A percentile compares a stretch with the other conserved stretches of the same genome.
These are phyloP conservation scores for Pterocles burchelli DNA, from an alignment of 2,113 vertebrate genomes.

Conservation along the genomic window DNA sequence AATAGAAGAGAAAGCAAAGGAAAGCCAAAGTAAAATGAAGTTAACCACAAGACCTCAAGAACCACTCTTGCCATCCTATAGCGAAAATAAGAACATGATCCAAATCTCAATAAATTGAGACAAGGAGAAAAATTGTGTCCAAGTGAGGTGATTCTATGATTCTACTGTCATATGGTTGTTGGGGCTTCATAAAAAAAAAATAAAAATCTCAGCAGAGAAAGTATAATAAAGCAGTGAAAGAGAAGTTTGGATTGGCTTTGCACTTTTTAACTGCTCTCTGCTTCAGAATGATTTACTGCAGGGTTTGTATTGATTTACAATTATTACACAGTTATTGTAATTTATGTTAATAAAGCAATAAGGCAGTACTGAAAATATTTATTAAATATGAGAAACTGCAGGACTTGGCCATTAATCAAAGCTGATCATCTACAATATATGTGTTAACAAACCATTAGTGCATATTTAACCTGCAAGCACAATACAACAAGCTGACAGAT, in stretches of 20 bases:
- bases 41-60: not conserved
- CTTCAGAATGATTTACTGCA: slow-evolving; percentile 53
- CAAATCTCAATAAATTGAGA: not conserved
- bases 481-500: slow-evolving; percentile 1
- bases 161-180: not conserved
- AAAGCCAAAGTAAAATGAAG: not conserved
- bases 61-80: not conserved
- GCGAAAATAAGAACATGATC: not conserved
- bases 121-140: not conserved
- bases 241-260: not conserved
- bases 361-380: slow-evolving; percentile 41
- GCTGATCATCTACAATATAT: not conserved
- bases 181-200: not conserved
- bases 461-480: slow-evolving; percentile 47
- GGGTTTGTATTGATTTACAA: slow-evolving; percentile 57
- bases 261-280: slow-evolving; percentile 19
- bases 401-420: slow-evolving; percentile 25
- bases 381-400: slow-evolving; percentile 25
- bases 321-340: slow-evolving; percentile 57
- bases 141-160: not conserved
- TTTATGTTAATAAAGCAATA: slow-evolving; percentile 64
- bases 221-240: not conserved
- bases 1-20: not conserved
- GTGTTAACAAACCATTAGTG: slow-evolving; percentile 36
- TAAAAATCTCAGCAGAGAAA: not conserved